Percentiles rank a stretch among this genome's conserved stretches.
phyloP scores from a whole-genome alignment of 2,888 invertebrate species.

The Drosophila cognata region DNA sequence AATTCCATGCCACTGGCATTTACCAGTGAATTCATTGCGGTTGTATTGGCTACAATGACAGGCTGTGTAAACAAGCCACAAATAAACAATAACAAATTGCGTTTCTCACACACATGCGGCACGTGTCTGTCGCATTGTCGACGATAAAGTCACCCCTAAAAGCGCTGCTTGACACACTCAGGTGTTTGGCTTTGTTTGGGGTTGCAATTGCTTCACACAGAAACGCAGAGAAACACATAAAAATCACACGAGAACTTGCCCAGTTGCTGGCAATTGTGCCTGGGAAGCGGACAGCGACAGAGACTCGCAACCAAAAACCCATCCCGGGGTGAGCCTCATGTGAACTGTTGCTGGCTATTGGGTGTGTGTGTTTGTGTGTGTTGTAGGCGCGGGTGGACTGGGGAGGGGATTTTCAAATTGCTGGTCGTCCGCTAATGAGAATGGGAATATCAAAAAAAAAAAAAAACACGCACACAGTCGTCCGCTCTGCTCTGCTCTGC shows the following conservation, averaged over 20 bases:
- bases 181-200: conserved; percentile 36
- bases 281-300: conserved; percentile 39
- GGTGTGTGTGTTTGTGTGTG: background rate
- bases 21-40: background rate
- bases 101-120: conserved; percentile 64
- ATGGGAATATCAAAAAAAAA: conserved; percentile 40
- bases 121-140: conserved; percentile 44
- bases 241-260: conserved; percentile 82
- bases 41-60: conserved; percentile 24
- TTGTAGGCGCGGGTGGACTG: background rate
- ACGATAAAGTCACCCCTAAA: conserved; percentile 45
- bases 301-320: conserved; percentile 1
- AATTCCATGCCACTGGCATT: background rate
- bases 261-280: conserved; percentile 64
- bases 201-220: conserved; percentile 70
- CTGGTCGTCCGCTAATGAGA: conserved; percentile 57
- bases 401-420: conserved; percentile 36
- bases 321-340: conserved; percentile 31
- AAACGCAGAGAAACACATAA: conserved; percentile 43
- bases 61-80: conserved; percentile 56
- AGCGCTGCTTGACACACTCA: conserved; percentile 41
- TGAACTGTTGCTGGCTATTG: conserved; percentile 45
- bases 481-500: conserved; percentile 2
- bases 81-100: conserved; percentile 70
- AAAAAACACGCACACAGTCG: conserved; percentile 14